These are phyloP conservation scores for Adoxophyes honmai DNA, from an alignment of 1,140 invertebrate species.

Conservation along the genomic window DNA sequence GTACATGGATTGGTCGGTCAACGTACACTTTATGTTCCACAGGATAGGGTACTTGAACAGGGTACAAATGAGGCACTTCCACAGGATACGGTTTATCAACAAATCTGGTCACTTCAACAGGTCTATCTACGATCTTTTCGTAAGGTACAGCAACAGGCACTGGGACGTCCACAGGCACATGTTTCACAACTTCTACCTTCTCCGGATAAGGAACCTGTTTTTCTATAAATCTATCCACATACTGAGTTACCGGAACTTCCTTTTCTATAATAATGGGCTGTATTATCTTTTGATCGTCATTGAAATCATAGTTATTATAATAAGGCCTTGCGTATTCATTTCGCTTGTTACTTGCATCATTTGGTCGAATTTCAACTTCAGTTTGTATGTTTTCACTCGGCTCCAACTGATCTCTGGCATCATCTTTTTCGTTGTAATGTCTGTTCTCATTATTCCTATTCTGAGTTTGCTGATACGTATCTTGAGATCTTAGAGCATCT, in stretches of 20 bases:
- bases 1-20: slow-evolving; percentile 76
- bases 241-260: slow-evolving; percentile 73
- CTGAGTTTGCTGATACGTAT: slow-evolving; percentile 32
- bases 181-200: slow-evolving; percentile 68
- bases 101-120: slow-evolving; percentile 58
- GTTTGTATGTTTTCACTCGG: slow-evolving; percentile 46
- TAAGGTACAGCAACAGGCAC: slow-evolving; percentile 73
- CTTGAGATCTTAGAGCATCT: slow-evolving; percentile 43
- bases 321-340: slow-evolving; percentile 28
- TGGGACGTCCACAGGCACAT: slow-evolving; percentile 71
- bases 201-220: slow-evolving; percentile 76
- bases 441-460: slow-evolving; percentile 44
- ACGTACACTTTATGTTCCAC: slow-evolving; percentile 76
- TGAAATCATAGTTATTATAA: slow-evolving; percentile 33
- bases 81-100: slow-evolving; percentile 68
- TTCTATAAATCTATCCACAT: slow-evolving; percentile 76
- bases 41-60: slow-evolving; percentile 65
- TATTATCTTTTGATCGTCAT: slow-evolving; percentile 40
- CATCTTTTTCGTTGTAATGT: slow-evolving; percentile 35
- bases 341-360: slow-evolving; percentile 30
- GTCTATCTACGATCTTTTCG: slow-evolving; percentile 73
- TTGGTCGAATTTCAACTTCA: slow-evolving; percentile 40
- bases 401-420: slow-evolving; percentile 45
- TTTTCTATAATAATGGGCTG: slow-evolving; percentile 76
- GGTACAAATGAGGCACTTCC: slow-evolving; percentile 34